Conservation (phyloP, 2,888 invertebrate species). For the Pristionchus japonicus region DNA sequence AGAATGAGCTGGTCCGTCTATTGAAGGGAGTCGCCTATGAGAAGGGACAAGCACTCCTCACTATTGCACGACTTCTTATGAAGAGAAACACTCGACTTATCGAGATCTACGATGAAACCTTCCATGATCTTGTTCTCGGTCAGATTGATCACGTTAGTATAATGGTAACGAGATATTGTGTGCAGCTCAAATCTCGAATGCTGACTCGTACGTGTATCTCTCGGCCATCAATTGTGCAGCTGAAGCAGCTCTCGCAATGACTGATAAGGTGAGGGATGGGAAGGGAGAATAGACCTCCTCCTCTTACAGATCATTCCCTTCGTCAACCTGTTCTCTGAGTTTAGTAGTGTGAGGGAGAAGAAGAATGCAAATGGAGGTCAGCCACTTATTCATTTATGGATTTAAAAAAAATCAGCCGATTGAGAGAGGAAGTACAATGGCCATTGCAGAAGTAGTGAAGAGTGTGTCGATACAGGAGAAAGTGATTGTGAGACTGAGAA, state of each 20-base stretch:
- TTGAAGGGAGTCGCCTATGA: background rate
- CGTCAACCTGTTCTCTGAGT: background rate
- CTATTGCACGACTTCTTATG: conserved; percentile 42
- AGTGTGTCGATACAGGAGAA: conserved; percentile 36
- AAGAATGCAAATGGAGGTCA: background rate
- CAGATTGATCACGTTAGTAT: background rate
- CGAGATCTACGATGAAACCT: background rate
- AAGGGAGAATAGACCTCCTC: background rate
- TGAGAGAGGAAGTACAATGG: no score
- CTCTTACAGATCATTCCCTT: background rate
- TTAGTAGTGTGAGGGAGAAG: background rate
- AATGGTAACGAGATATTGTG: background rate
- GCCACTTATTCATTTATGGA: background rate
- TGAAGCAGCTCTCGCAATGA: conserved; percentile 56
- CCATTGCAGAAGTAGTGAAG: background rate
- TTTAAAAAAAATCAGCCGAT: no score
- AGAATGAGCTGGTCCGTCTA: background rate
- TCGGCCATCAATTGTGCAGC: conserved; percentile 67
- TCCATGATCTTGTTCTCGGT: conserved; percentile 53
- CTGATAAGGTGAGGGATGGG: conserved; percentile 25
- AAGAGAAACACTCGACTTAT: conserved; percentile 6
- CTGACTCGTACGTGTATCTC: conserved; percentile 68
- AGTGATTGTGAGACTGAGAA: conserved; percentile 51
- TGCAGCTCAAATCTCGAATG: conserved; percentile 52
- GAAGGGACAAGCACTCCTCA: conserved; percentile 45